phyloP scores from a whole-genome alignment of 2,113 vertebrate genomes.

The Microtus pennsylvanicus region DNA sequence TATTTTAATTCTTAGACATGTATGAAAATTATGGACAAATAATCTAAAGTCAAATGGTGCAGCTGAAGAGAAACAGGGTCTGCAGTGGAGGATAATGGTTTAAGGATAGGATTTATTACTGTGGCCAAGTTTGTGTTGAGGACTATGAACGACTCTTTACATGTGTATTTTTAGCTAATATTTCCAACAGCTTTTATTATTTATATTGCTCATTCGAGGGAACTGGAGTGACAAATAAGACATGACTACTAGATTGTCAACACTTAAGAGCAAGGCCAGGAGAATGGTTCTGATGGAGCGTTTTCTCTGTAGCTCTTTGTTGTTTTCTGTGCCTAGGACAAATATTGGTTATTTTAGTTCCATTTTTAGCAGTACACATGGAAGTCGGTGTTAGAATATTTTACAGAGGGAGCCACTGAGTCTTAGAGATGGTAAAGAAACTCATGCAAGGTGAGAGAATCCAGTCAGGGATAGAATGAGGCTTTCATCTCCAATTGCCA shows the following conservation, averaged over 20 bases:
- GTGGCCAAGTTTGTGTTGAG: not conserved
- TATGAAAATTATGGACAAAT: conserved; percentile 43
- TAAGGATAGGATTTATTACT: not conserved
- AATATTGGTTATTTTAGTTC: too few species aligned
- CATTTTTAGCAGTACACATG: not conserved
- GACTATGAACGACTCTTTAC: not conserved
- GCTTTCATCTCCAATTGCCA: not conserved
- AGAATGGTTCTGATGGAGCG: not conserved
- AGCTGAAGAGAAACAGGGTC: not conserved
- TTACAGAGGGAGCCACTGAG: not conserved
- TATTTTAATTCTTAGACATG: not conserved
- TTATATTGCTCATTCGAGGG: not conserved
- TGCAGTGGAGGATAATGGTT: not conserved
- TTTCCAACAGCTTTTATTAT: not conserved
- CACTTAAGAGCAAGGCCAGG: not conserved
- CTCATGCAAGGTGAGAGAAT: not conserved
- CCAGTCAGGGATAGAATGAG: not conserved
- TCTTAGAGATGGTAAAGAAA: not conserved
- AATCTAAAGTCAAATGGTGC: not conserved
- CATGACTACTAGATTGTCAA: not conserved
- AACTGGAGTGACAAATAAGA: not conserved
- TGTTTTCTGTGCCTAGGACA: not conserved
- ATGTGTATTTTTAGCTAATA: not conserved
- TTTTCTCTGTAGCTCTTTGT: not conserved
- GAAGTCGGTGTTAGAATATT: not conserved